phyloP scores from a whole-genome alignment of 1,140 invertebrate genomes.

The Plodia interpunctella region DNA sequence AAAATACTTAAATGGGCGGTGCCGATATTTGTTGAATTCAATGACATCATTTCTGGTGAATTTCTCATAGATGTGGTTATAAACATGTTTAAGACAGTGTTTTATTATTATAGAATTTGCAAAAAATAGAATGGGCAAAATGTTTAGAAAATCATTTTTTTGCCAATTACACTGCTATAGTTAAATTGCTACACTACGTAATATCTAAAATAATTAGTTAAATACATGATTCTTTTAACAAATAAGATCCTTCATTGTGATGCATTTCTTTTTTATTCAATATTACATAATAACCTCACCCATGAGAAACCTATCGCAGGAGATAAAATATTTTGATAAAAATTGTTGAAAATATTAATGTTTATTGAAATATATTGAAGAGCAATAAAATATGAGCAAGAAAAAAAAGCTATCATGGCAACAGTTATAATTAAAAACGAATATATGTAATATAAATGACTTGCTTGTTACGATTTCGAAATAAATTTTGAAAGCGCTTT shows the following conservation, averaged over 20 bases:
- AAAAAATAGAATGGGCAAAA: too few relatives aligned
- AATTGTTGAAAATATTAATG: conserved; percentile 3
- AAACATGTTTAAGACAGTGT: too few relatives aligned
- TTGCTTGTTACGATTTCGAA: conserved; percentile 30
- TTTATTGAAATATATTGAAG: background rate
- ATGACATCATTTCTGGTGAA: background rate
- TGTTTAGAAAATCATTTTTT: too few relatives aligned
- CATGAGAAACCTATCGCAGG: background rate
- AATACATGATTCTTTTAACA: too few relatives aligned
- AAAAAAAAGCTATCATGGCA: background rate
- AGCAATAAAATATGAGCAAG: background rate
- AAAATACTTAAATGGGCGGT: conserved; percentile 11
- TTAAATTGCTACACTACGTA: too few relatives aligned
- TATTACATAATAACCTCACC: background rate
- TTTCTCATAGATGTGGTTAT: background rate
- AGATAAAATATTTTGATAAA: background rate
- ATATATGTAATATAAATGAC: background rate
- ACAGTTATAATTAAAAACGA: background rate
- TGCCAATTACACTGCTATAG: too few relatives aligned
- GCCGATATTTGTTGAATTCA: too few relatives aligned
- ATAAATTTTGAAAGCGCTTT: conserved; percentile 35
- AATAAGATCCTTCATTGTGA: too few relatives aligned
- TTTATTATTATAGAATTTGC: too few relatives aligned
- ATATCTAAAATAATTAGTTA: too few relatives aligned
- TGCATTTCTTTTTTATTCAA: too few relatives aligned